phyloP scores from a whole-genome alignment of 1,140 invertebrate genomes.

The Diuraphis noxia region DNA sequence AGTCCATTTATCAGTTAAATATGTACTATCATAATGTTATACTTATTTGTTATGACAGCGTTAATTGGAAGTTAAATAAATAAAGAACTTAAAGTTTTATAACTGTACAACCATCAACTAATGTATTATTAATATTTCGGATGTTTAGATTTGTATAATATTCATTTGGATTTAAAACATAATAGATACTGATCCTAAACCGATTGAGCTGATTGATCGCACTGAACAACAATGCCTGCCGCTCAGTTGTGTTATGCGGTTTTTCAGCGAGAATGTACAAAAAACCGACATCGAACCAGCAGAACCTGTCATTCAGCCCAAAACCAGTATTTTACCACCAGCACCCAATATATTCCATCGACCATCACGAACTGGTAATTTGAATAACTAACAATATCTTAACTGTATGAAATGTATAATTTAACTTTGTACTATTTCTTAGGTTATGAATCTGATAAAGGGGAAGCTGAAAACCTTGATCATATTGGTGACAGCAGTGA shows the following conservation, averaged over 20 bases:
- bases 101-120: neutral
- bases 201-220: slow-evolving; percentile 49
- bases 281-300: slow-evolving; percentile 41
- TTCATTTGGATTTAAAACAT: slow-evolving; percentile 53
- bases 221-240: slow-evolving; percentile 50
- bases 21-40: no score
- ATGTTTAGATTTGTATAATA: slow-evolving; percentile 54
- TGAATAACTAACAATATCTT: neutral
- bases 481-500: slow-evolving; percentile 75
- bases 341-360: slow-evolving; percentile 34
- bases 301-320: slow-evolving; percentile 43
- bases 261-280: slow-evolving; percentile 47
- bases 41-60: neutral
- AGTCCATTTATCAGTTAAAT: no score
- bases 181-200: slow-evolving; percentile 45
- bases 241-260: slow-evolving; percentile 49
- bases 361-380: slow-evolving; percentile 31
- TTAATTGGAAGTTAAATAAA: neutral
- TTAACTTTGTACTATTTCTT: neutral
- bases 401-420: neutral
- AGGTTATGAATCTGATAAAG: slow-evolving; percentile 56
- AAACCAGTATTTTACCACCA: slow-evolving; percentile 52
- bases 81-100: neutral
- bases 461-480: slow-evolving; percentile 50
- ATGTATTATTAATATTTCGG: slow-evolving; percentile 49